phyloP scores from a whole-genome alignment of 2,888 invertebrate genomes.

The Papilio elwesi region DNA sequence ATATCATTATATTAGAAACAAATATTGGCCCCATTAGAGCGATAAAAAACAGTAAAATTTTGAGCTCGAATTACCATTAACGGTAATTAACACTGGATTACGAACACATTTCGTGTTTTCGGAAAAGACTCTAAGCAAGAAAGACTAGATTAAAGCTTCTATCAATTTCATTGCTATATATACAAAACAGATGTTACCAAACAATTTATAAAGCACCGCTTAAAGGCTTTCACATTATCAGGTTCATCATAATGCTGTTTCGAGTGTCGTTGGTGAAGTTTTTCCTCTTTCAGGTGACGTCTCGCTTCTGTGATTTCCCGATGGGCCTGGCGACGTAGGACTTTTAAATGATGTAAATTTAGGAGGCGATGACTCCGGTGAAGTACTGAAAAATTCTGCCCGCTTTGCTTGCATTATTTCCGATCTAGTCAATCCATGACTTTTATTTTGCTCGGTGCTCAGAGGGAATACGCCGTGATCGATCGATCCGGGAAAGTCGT shows the following conservation, averaged over 20 bases:
- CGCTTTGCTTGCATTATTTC: constrained; percentile 85
- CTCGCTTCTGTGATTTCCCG: constrained; percentile 56
- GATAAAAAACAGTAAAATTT: constrained; percentile 53
- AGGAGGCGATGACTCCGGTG: constrained; percentile 70
- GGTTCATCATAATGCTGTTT: constrained; percentile 85
- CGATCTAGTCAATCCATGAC: constrained; percentile 70
- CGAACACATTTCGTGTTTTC: constrained; percentile 61
- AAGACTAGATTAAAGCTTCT: constrained; percentile 84
- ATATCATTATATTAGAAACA: constrained; percentile 61
- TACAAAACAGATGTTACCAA: constrained; percentile 54
- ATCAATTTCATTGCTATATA: constrained; percentile 71
- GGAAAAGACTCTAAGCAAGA: constrained; percentile 74
- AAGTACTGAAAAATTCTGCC: constrained; percentile 83
- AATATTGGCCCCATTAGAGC: constrained; percentile 78
- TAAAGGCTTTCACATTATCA: constrained; percentile 46
- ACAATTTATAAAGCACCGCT: constrained; percentile 68
- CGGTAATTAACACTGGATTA: constrained; percentile 61
- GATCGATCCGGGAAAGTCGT: constrained; percentile 56
- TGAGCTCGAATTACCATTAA: constrained; percentile 61
- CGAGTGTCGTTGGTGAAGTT: constrained; percentile 82
- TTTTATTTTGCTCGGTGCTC: constrained; percentile 68
- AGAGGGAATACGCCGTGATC: constrained; percentile 79
- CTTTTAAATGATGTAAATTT: constrained; percentile 73
- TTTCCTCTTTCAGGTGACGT: constrained; percentile 71
- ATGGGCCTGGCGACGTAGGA: constrained; percentile 56